Evolutionary conservation across 2,113 vertebrate species (phyloP).

Genomic region (Pimephales promelas): DNA sequence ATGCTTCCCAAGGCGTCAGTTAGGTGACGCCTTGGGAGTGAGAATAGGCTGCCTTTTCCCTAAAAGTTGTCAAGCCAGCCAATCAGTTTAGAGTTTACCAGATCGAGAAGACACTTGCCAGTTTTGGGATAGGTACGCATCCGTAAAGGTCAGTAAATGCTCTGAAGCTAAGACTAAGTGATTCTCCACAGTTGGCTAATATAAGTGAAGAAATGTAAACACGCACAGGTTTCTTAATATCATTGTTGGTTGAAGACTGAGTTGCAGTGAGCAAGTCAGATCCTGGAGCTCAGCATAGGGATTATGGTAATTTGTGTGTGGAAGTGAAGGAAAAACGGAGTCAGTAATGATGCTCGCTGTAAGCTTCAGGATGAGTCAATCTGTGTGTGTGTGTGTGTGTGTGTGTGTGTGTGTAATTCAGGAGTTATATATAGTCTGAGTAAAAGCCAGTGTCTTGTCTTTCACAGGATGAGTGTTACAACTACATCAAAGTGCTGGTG

Average conservation of each 20-base stretch:
- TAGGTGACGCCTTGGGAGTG: no score
- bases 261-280: conserved; percentile 39
- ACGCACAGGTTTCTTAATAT: conserved; percentile 2
- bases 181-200: background rate
- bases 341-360: conserved; percentile 34
- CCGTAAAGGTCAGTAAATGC: background rate
- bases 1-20: no score
- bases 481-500: conserved; percentile 93
- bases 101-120: background rate
- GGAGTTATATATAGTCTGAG: background rate
- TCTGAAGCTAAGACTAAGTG: background rate
- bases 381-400: background rate
- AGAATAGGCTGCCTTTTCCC: no score
- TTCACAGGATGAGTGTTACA: conserved; percentile 90
- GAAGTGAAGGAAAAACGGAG: conserved; percentile 9
- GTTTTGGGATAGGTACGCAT: background rate
- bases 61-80: background rate
- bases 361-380: conserved; percentile 28
- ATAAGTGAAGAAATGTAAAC: background rate
- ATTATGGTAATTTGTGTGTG: conserved; percentile 55
- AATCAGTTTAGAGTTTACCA: background rate
- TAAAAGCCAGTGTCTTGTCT: conserved; percentile 57
- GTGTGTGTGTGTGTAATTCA: conserved; percentile 13
- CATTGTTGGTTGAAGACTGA: conserved; percentile 12
- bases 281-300: conserved; percentile 37